Percentiles rank a stretch among this genome's conserved stretches.
Evolutionary conservation across 1,140 invertebrate species (phyloP).

Genomic region (Heliothis subflexa): DNA sequence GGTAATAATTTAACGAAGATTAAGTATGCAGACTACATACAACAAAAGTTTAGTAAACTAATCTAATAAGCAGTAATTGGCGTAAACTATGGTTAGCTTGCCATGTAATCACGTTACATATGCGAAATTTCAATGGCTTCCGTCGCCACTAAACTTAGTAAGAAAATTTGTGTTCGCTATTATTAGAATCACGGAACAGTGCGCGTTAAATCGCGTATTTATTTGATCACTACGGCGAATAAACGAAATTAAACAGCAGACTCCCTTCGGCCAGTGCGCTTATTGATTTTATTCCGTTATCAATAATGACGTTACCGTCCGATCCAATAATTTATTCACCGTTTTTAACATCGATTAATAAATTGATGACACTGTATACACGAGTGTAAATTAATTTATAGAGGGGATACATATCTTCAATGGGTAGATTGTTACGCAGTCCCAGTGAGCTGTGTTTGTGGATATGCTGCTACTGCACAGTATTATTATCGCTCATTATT

Average conservation of each 20-base stretch:
- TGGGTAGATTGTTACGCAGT: not conserved
- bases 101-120: constrained; percentile 55
- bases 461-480: not conserved
- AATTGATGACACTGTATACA: constrained; percentile 19
- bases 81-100: constrained; percentile 48
- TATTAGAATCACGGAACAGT: constrained; percentile 35
- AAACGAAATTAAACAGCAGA: constrained; percentile 14
- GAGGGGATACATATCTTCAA: constrained; percentile 1
- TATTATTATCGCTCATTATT: constrained; percentile 23
- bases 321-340: constrained; percentile 39
- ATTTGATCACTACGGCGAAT: constrained; percentile 27
- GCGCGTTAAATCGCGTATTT: constrained; percentile 41
- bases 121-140: constrained; percentile 60
- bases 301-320: constrained; percentile 38
- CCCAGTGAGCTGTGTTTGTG: not conserved
- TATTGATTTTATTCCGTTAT: constrained; percentile 39
- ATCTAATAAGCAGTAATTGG: constrained; percentile 59
- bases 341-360: constrained; percentile 39
- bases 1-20: constrained; percentile 30
- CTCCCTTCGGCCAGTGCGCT: constrained; percentile 9
- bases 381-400: constrained; percentile 28
- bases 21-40: constrained; percentile 4
- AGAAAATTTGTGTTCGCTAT: constrained; percentile 21
- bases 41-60: constrained; percentile 39
- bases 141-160: constrained; percentile 39